phyloP scores from a whole-genome alignment of 2,888 invertebrate genomes.

The Cephus pulcher region DNA sequence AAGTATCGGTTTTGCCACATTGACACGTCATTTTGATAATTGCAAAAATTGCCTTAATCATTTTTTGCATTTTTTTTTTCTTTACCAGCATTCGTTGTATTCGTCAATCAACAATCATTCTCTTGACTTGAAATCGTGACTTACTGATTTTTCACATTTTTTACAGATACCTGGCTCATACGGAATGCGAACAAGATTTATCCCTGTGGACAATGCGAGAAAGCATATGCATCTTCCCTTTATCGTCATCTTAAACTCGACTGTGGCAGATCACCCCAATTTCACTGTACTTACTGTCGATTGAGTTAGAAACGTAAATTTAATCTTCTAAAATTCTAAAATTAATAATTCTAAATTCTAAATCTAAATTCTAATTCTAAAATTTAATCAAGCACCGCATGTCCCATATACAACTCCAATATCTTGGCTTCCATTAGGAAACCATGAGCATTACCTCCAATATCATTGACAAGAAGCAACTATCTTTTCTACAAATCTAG shows the following conservation, averaged over 20 bases:
- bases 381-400: slow-evolving; percentile 44
- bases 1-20: slow-evolving; percentile 6
- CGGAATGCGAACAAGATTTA: slow-evolving; percentile 31
- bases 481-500: background rate
- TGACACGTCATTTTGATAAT: slow-evolving; percentile 1
- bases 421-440: background rate
- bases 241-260: slow-evolving; percentile 61
- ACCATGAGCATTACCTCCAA: background rate
- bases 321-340: no score
- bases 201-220: slow-evolving; percentile 69
- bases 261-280: slow-evolving; percentile 63
- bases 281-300: slow-evolving; percentile 60
- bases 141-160: slow-evolving; percentile 32
- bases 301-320: slow-evolving; percentile 61
- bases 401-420: background rate
- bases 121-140: background rate
- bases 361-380: no score
- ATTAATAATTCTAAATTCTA: no score
- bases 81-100: background rate
- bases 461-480: background rate
- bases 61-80: background rate
- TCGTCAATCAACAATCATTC: background rate
- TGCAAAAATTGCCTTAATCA: background rate
- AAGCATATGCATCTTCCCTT: slow-evolving; percentile 71
- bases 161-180: slow-evolving; percentile 32